Conservation (phyloP, 2,113 vertebrate genomes). For the Ptilorrhoa leucosticta region DNA sequence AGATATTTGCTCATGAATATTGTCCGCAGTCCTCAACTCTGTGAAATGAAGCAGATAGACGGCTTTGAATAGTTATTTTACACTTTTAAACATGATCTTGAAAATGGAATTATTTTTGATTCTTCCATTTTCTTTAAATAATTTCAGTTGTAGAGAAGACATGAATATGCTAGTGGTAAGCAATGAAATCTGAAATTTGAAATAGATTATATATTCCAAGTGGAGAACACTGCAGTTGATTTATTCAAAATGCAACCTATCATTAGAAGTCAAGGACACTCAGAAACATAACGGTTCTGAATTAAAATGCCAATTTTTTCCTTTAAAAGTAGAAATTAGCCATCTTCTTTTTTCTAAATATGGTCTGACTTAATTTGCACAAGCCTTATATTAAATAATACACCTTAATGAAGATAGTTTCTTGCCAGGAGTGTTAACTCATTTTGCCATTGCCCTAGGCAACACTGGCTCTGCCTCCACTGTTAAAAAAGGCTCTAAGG, state of each 20-base stretch:
- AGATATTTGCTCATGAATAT: not conserved
- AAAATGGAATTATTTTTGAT: not conserved
- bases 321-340: not conserved
- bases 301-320: not conserved
- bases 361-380: not conserved
- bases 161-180: not conserved
- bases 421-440: not conserved
- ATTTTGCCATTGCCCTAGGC: not conserved
- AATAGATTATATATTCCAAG: not conserved
- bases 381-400: not conserved
- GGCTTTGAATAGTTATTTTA: not conserved
- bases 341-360: not conserved
- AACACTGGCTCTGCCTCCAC: not conserved
- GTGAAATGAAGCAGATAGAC: not conserved
- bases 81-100: not conserved
- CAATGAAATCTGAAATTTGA: not conserved
- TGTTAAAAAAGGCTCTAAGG: not conserved
- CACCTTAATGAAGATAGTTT: not conserved
- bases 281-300: not conserved
- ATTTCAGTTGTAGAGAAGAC: not conserved
- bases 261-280: slow-evolving; percentile 33
- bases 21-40: not conserved
- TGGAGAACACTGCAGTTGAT: not conserved
- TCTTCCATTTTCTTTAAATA: slow-evolving; percentile 4
- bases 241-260: not conserved